Evolutionary conservation across 2,113 vertebrate species (phyloP), one percentile per base, ranked within the genome.

Genomic region (Aythya baeri): DNA sequence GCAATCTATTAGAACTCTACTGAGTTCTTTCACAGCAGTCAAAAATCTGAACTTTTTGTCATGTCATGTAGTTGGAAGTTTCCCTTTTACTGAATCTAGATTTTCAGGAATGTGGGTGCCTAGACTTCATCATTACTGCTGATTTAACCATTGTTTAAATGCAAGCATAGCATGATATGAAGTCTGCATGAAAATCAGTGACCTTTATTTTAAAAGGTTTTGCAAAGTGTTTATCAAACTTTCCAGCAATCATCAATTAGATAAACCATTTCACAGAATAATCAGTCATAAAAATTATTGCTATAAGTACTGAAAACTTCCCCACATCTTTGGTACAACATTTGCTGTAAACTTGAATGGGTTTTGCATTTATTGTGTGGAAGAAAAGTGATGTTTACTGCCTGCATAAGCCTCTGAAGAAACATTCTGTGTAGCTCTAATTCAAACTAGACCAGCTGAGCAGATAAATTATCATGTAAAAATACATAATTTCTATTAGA

Each of bases 391-490:
- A 49, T 89, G 50, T 89, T 91, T 96, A 93, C 73, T 92, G 68
- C 92, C 75, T 94, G 44, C 68, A 59, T 20, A 91, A 89, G 85
- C 76, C 95, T 96, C 92, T 71, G 70, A 80, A 95, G 94, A 95
- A 95, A 94, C 63, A 94, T 96, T 90, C 82, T 83, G 49, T 89
- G 41, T 63, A 57, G 65, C 89, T 96, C 97, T 93, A 96, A 97
- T 98, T 97, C 97, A 97, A 95, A 93, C 77, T 91, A 85, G 70
- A 94, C 95, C 96, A 97, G 91, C 84, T 97, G 96, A 92, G 76
- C 67, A 96, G 83, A 96, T 97, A 97, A 95, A 97, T 98, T 85
- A 87, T 96, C 86, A 92, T 84, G 86, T 92, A 90, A 96, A 97
- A 88, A 95, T 96, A 36, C 61, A 96, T 96, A 7, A 85, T 86